Conservation (phyloP, 2,888 invertebrate species). For the Eurois occulta region DNA sequence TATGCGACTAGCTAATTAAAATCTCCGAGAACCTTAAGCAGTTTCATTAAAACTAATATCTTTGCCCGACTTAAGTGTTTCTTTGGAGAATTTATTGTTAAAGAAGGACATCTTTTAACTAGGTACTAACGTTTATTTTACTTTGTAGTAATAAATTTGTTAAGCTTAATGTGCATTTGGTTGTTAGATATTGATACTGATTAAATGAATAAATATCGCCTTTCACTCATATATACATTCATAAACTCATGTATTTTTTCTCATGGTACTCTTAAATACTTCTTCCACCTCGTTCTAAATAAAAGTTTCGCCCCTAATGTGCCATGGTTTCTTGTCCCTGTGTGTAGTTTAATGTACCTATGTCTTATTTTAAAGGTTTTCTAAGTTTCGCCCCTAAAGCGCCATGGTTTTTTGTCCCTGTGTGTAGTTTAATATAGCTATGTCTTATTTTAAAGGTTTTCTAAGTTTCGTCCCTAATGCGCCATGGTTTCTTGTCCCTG, state of each 20-base stretch:
- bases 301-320: too few relatives aligned
- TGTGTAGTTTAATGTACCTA: too few relatives aligned
- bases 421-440: too few relatives aligned
- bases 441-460: too few relatives aligned
- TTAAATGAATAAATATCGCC: neutral
- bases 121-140: slow-evolving; percentile 15
- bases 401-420: too few relatives aligned
- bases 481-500: too few relatives aligned
- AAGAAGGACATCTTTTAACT: slow-evolving; percentile 14
- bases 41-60: slow-evolving; percentile 53
- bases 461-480: too few relatives aligned
- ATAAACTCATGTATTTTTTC: neutral
- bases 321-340: too few relatives aligned
- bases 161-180: neutral
- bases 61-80: slow-evolving; percentile 31
- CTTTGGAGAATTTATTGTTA: slow-evolving; percentile 28
- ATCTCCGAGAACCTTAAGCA: slow-evolving; percentile 38
- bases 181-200: neutral
- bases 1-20: slow-evolving; percentile 50
- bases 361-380: too few relatives aligned
- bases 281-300: too few relatives aligned
- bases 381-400: too few relatives aligned
- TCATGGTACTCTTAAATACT: neutral
- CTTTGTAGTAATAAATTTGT: slow-evolving; percentile 11
- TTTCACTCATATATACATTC: neutral